Evolutionary conservation across 2,888 invertebrate genomes (phyloP), one percentile per base, ranked within the genome.

Genomic region (Melanostoma mellinum): DNA sequence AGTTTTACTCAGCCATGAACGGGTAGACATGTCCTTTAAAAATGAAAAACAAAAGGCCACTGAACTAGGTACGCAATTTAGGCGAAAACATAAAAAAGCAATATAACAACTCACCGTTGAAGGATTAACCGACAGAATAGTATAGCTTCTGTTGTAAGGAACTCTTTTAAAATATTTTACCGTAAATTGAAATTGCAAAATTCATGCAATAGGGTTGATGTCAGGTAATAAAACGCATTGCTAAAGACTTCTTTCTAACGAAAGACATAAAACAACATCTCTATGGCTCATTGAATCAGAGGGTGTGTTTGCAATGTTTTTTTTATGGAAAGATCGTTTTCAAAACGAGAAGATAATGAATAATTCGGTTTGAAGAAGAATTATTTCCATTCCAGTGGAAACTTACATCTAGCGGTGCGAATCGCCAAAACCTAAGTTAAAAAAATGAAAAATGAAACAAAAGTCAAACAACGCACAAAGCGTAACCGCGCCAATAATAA

Each of bases 401-500:
- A 20, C 5, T 33, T 4, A 20, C 8, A 60, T 52, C 46, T 60
- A 33, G 33, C 10, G 36, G 5, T n/a, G 20, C 48, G 10, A 20
- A 50, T 4, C 8, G n/a, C 36, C n/a, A 33, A 42, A 58, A n/a
- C 50, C 32, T 56, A 35, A 42, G 35, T 33, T 52, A 46, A 20
- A 20, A 20, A 20, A 58, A 40, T 58, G 20, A 20, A 20, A 20
- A 20, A 20, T 20, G 20, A 20, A 20, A 20, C 20, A 10, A 48
- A 50, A 79, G 63, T 56, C 63, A 65, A 80, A 71, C 71, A 80
- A 75, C 55, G 75, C 80, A 80, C 80, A n/a, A 63, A 80, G 67
- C 80, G 75, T 80, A 75, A 80, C 80, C 80, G 8, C 58, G 73
- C 9, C 38, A 20, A 20, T 73, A 79, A 79, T 79, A 73, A 79